Percentiles rank a stretch among this genome's conserved stretches.
These are phyloP conservation scores for Drosophila arizonae DNA, from an alignment of 1,140 invertebrate species.

Conservation along the genomic window DNA sequence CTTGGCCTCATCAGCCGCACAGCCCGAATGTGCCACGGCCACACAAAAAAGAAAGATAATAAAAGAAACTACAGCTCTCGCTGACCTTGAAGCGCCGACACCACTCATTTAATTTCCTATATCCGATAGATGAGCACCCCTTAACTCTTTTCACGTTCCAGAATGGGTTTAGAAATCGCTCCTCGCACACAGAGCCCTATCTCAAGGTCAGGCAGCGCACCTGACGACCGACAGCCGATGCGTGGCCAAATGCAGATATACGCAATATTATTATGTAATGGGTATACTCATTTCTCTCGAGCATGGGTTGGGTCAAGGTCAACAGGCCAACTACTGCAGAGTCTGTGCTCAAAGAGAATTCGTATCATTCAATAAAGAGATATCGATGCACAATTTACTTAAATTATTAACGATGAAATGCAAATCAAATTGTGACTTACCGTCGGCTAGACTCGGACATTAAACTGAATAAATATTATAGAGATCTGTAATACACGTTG, in stretches of 20 bases:
- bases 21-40: slow-evolving; percentile 2
- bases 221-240: slow-evolving; percentile 22
- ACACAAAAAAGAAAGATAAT: no score
- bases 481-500: no score
- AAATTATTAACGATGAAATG: no score
- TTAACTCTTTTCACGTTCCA: slow-evolving; percentile 59
- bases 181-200: slow-evolving; percentile 1
- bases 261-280: slow-evolving; percentile 14
- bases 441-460: no score
- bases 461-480: no score
- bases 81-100: slow-evolving; percentile 55
- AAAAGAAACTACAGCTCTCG: slow-evolving; percentile 3
- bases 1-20: slow-evolving; percentile 12
- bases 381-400: no score
- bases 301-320: slow-evolving; percentile 26
- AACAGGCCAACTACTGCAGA: no score
- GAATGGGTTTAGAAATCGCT: slow-evolving; percentile 65
- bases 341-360: no score
- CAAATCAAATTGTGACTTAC: no score
- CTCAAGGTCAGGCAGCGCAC: slow-evolving; percentile 55
- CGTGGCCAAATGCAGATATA: slow-evolving; percentile 25
- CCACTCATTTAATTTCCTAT: slow-evolving; percentile 8
- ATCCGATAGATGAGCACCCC: slow-evolving; percentile 11
- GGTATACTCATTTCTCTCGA: no score
- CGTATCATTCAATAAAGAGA: no score